Evolutionary conservation across 2,888 invertebrate genomes (phyloP).

Genomic region (Thereva nobilitata): DNA sequence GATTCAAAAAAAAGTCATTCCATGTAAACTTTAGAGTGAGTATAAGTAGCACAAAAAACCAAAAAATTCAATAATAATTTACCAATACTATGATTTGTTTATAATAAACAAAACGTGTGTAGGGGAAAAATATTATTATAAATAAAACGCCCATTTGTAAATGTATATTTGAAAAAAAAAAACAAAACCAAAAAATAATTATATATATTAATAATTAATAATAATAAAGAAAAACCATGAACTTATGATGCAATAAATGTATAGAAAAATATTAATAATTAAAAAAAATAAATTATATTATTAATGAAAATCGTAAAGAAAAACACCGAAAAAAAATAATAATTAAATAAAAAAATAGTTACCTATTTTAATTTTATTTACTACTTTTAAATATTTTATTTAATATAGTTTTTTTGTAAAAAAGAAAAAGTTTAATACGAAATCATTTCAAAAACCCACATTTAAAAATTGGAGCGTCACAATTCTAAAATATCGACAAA

Average conservation of each 20-base stretch:
- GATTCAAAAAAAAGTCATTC: too few species aligned
- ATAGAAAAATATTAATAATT: conserved; percentile 9
- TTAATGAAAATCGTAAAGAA: conserved; percentile 7
- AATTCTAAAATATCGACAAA: conserved; percentile 30
- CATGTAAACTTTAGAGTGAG: too few species aligned
- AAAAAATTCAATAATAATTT: too few species aligned
- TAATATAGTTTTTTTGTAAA: not conserved
- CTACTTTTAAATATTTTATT: too few species aligned
- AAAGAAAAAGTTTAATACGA: conserved; percentile 2
- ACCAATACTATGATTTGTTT: too few species aligned
- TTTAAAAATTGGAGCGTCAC: conserved; percentile 31
- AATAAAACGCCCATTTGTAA: conserved; percentile 3
- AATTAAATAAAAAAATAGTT: conserved; percentile 6
- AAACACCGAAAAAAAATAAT: conserved; percentile 8
- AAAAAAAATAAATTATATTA: not conserved
- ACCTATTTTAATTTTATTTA: too few species aligned
- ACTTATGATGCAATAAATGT: not conserved
- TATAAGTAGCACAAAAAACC: too few species aligned
- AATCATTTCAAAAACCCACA: conserved; percentile 6
- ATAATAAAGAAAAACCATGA: too few species aligned
- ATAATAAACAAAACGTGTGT: conserved; percentile 4
- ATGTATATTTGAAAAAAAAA: not conserved
- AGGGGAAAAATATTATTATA: conserved; percentile 4
- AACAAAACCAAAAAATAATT: not conserved
- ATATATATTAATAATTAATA: too few species aligned